Conservation (phyloP, 2,113 vertebrate species). For the Azemiops feae region DNA sequence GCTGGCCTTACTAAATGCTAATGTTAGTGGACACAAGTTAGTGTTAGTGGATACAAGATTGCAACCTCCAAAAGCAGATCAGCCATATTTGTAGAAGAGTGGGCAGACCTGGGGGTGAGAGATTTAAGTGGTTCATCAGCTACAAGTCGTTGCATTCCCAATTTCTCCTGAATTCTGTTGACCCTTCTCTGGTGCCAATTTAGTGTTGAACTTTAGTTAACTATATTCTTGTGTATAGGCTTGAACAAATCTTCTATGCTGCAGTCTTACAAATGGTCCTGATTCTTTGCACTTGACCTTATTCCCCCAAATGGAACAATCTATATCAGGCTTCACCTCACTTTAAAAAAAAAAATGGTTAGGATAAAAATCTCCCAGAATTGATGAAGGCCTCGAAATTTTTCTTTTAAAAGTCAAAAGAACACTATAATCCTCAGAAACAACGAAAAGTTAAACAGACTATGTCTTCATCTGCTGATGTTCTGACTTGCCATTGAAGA, state of each 20-base stretch:
- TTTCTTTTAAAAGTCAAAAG: slow-evolving; percentile 1
- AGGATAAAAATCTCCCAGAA: slow-evolving; percentile 37
- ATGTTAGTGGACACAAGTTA: neutral
- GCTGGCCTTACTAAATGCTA: slow-evolving; percentile 21
- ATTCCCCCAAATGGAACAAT: neutral
- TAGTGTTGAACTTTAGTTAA: neutral
- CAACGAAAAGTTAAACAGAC: neutral
- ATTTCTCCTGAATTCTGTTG: no score
- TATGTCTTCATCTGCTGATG: slow-evolving; percentile 14
- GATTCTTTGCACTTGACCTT: neutral
- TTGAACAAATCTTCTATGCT: neutral
- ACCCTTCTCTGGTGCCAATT: neutral
- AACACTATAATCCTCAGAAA: neutral
- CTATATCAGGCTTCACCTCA: slow-evolving; percentile 2
- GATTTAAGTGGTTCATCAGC: neutral
- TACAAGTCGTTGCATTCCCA: neutral
- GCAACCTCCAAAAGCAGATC: slow-evolving; percentile 12
- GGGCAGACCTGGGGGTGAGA: neutral
- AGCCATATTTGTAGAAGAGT: neutral
- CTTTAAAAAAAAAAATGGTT: slow-evolving; percentile 45
- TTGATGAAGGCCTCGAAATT: slow-evolving; percentile 4
- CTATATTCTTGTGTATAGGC: neutral
- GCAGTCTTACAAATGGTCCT: neutral
- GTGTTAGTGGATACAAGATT: neutral
- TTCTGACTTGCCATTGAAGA: slow-evolving; percentile 35